phyloP scores from a whole-genome alignment of 2,888 invertebrate genomes.

The Mallateleia sp. region DNA sequence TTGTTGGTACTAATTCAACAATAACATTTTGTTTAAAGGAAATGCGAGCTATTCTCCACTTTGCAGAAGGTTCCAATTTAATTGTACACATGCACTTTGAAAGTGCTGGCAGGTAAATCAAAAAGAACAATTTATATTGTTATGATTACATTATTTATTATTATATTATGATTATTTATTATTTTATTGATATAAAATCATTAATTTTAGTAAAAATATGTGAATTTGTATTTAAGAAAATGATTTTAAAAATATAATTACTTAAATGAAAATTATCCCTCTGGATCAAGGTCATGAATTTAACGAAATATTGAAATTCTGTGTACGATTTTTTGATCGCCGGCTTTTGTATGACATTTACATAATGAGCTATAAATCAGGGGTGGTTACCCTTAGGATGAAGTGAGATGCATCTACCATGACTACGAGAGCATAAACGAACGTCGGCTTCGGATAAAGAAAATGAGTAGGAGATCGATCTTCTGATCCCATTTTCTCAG shows the following conservation, averaged over 20 bases:
- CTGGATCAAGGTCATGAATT: constrained; percentile 41
- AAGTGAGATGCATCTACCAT: constrained; percentile 41
- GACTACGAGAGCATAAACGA: constrained; percentile 49
- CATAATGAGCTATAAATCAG: constrained; percentile 85
- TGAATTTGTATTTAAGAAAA: too few species aligned
- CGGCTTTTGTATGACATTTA: constrained; percentile 79
- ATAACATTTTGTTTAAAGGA: constrained; percentile 97
- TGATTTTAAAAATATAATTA: too few species aligned
- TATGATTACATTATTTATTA: too few species aligned
- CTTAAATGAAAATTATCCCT: constrained; percentile 53
- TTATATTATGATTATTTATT: too few species aligned
- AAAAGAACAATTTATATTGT: too few species aligned
- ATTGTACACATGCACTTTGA: constrained; percentile 94
- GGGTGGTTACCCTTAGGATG: constrained; percentile 49
- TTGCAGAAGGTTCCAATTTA: constrained; percentile 94
- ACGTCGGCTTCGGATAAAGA: constrained; percentile 49
- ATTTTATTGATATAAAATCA: too few species aligned
- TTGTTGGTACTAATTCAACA: constrained; percentile 92
- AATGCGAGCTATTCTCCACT: constrained; percentile 94
- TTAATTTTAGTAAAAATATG: too few species aligned
- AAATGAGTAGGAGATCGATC: constrained; percentile 62
- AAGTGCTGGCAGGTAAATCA: constrained; percentile 93
- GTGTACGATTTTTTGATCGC: constrained; percentile 71
- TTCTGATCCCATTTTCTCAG: constrained; percentile 53
- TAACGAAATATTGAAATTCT: constrained; percentile 46